These are phyloP conservation scores for Limnephilus auricula DNA, from an alignment of 2,888 invertebrate species.

Conservation along the genomic window DNA sequence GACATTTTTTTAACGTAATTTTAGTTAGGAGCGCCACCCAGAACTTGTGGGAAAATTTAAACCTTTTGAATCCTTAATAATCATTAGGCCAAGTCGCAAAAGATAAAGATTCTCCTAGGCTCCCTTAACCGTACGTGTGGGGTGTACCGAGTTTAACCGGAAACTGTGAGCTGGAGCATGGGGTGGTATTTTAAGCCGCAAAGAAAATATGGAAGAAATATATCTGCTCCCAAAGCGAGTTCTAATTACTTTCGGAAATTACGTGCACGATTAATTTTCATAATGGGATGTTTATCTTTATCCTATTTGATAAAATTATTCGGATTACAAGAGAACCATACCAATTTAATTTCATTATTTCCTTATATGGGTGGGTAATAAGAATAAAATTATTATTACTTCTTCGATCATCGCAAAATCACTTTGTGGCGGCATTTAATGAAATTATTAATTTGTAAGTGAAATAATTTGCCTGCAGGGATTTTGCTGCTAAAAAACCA, in stretches of 20 bases:
- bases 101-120: not conserved
- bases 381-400: too few relatives aligned
- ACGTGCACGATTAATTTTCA: not conserved
- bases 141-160: not conserved
- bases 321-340: not conserved
- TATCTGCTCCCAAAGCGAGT: not conserved
- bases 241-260: not conserved
- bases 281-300: not conserved
- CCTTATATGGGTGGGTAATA: not conserved
- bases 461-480: too few relatives aligned
- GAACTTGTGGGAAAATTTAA: not conserved
- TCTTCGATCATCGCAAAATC: too few relatives aligned
- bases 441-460: too few relatives aligned
- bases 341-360: not conserved
- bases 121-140: not conserved
- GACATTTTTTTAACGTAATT: not conserved
- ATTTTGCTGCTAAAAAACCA: too few relatives aligned
- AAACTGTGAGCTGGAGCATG: not conserved
- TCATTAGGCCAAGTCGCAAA: not conserved
- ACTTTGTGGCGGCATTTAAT: too few relatives aligned
- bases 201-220: not conserved
- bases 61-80: not conserved
- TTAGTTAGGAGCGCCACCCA: not conserved
- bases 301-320: not conserved
- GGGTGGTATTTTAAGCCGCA: not conserved